Conservation (phyloP, 2,888 invertebrate genomes). For the Oscheius sp. region DNA sequence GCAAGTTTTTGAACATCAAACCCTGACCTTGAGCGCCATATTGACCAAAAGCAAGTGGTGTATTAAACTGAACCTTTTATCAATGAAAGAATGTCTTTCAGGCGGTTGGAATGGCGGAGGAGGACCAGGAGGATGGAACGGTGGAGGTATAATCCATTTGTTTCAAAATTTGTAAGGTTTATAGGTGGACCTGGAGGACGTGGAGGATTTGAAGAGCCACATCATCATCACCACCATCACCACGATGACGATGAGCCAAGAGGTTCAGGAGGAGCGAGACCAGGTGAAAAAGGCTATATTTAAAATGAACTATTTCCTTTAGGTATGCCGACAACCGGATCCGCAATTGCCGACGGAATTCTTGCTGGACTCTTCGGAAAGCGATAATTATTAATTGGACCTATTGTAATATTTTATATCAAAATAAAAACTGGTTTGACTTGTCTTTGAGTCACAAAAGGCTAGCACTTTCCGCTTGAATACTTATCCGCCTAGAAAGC, state of each 20-base stretch:
- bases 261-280: neutral
- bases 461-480: too few relatives aligned
- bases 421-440: too few relatives aligned
- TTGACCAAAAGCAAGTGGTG: too few relatives aligned
- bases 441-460: neutral
- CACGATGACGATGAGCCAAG: neutral
- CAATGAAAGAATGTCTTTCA: neutral
- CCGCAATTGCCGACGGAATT: constrained; percentile 16
- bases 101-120: constrained; percentile 12
- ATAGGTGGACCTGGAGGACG: neutral
- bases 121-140: neutral
- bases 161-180: too few relatives aligned
- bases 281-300: neutral
- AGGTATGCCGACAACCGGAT: neutral
- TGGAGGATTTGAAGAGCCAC: constrained; percentile 4
- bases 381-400: neutral
- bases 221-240: constrained; percentile 13
- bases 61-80: neutral
- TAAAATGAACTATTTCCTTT: neutral
- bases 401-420: neutral
- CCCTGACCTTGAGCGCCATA: too few relatives aligned
- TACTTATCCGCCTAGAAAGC: too few relatives aligned
- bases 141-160: neutral
- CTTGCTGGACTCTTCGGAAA: constrained; percentile 3
- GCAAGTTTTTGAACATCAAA: neutral